phyloP scores from a whole-genome alignment of 1,140 invertebrate species.

The Aleiodes sp. region DNA sequence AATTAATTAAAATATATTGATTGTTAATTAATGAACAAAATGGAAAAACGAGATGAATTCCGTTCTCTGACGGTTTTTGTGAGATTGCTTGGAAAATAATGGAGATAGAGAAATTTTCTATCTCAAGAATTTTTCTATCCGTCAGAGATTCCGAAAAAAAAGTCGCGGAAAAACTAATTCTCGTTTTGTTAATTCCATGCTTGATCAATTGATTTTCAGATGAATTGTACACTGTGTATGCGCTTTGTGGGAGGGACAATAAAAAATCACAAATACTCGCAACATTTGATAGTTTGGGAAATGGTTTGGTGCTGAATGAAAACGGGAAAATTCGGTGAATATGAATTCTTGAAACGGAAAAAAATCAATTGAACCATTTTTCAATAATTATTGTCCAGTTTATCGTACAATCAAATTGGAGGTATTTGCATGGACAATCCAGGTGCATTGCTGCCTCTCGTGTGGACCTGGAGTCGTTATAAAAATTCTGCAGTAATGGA shows the following conservation, averaged over 20 bases:
- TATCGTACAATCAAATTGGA: conserved; percentile 51
- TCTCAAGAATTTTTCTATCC: no score
- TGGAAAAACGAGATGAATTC: no score
- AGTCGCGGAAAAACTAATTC: no score
- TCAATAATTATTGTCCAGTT: conserved; percentile 38
- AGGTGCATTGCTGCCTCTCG: conserved; percentile 27
- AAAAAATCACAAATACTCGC: conserved; percentile 42
- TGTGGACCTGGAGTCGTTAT: conserved; percentile 41
- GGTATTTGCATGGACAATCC: conserved; percentile 48
- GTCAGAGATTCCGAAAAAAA: no score
- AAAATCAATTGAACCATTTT: conserved; percentile 11
- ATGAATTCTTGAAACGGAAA: neutral
- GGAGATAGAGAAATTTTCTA: no score
- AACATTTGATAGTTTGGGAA: conserved; percentile 44
- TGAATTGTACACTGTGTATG: conserved; percentile 49
- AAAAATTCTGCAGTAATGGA: conserved; percentile 32
- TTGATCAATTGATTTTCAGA: no score
- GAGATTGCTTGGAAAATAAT: no score
- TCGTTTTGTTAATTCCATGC: no score
- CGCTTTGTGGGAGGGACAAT: conserved; percentile 44
- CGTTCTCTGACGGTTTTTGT: no score
- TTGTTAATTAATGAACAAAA: no score
- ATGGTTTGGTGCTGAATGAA: conserved; percentile 44
- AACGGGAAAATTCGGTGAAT: conserved; percentile 39
- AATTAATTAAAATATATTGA: no score